These are phyloP conservation scores for Cyanocitta stelleri DNA, from an alignment of 2,113 vertebrate genomes.

Conservation along the genomic window DNA sequence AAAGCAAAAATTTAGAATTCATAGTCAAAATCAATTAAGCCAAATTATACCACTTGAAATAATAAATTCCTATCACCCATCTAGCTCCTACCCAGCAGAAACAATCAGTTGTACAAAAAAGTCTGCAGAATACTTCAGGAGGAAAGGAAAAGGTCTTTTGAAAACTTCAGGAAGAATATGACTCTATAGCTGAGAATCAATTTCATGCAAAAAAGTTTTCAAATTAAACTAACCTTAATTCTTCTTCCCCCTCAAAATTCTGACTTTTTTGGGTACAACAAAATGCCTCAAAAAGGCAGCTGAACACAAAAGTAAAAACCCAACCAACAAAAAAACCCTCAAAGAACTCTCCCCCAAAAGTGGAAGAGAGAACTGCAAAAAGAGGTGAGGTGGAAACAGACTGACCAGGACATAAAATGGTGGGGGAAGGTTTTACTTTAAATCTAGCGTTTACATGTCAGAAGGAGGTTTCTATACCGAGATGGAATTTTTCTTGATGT, in stretches of 20 bases:
- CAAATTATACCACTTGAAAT: background rate
- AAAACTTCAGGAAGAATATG: background rate
- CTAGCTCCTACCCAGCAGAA: background rate
- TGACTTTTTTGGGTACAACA: background rate
- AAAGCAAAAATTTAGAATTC: background rate
- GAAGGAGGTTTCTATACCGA: slow-evolving; percentile 76
- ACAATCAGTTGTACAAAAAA: background rate
- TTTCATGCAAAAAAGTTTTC: background rate
- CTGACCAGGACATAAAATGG: background rate
- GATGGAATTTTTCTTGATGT: slow-evolving; percentile 95
- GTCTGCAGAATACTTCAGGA: background rate
- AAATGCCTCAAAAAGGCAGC: background rate
- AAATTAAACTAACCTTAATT: background rate
- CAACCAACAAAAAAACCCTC: background rate
- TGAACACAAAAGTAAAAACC: background rate
- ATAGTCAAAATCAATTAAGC: background rate
- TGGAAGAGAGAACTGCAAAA: background rate
- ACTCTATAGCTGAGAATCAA: background rate
- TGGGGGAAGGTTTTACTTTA: slow-evolving; percentile 11
- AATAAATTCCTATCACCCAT: background rate
- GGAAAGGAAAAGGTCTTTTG: background rate
- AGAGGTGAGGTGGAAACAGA: background rate
- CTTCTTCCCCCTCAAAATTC: background rate
- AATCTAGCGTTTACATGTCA: slow-evolving; percentile 34
- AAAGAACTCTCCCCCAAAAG: background rate